These are phyloP conservation scores for Lycaena phlaeas DNA, from an alignment of 2,888 invertebrate genomes.

Conservation along the genomic window DNA sequence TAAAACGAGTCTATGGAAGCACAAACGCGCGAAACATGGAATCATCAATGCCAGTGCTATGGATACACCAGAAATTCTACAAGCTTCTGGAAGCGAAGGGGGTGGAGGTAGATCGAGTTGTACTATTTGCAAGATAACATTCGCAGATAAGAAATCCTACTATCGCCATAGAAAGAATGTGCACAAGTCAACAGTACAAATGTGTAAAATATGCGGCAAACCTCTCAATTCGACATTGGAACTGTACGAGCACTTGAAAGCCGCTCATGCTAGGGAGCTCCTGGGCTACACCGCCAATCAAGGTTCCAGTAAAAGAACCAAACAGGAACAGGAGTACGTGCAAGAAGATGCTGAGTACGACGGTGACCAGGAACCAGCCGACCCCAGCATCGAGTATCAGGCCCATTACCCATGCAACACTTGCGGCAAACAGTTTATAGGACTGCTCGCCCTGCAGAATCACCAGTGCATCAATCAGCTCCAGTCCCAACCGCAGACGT, in stretches of 20 bases:
- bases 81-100: conserved; percentile 21
- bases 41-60: conserved; percentile 42
- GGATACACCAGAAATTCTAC: conserved; percentile 31
- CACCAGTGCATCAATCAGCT: conserved; percentile 67
- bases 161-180: conserved; percentile 74
- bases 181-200: conserved; percentile 65
- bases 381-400: conserved; percentile 57
- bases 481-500: conserved; percentile 49
- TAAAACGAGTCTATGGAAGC: conserved; percentile 61
- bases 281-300: conserved; percentile 61
- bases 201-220: conserved; percentile 77
- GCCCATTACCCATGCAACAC: conserved; percentile 69
- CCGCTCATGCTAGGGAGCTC: conserved; percentile 71
- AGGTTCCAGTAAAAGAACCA: conserved; percentile 44
- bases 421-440: conserved; percentile 72
- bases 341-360: conserved; percentile 54
- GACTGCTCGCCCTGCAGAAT: conserved; percentile 62
- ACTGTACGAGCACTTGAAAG: conserved; percentile 74
- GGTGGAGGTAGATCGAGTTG: conserved; percentile 65
- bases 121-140: conserved; percentile 74
- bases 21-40: conserved; percentile 67
- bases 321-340: conserved; percentile 30
- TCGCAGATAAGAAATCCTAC: conserved; percentile 73
- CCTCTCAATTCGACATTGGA: conserved; percentile 75
- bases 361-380: conserved; percentile 43